A percentile compares a stretch with the other conserved stretches of the same genome.
Conservation (phyloP, 2,113 vertebrate genomes). For the Noturus placidus region DNA sequence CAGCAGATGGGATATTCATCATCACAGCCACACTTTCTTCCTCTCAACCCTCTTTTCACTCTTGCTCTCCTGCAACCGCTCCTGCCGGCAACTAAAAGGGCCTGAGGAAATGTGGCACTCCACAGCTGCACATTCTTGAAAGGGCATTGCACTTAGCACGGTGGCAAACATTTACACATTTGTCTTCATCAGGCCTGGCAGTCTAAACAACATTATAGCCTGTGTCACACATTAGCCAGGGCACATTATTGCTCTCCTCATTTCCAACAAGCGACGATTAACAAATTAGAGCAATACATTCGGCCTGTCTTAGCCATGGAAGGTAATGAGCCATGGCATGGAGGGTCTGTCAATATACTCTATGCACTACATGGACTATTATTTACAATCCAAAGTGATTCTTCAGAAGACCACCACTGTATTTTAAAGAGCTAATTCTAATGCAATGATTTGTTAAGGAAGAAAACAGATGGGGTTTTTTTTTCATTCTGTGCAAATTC, state of each 20-base stretch:
- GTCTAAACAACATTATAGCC: conserved; percentile 54
- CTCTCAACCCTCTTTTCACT: conserved; percentile 44
- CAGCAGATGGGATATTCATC: conserved; percentile 70
- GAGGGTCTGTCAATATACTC: conserved; percentile 6
- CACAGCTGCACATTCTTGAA: conserved; percentile 69
- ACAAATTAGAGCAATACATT: conserved; percentile 14
- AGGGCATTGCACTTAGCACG: conserved; percentile 51
- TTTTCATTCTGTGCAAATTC: not conserved
- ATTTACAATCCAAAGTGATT: conserved; percentile 15
- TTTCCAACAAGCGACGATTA: conserved; percentile 16
- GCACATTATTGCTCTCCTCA: conserved; percentile 21
- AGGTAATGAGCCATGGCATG: conserved; percentile 30
- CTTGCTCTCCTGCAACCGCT: conserved; percentile 36
- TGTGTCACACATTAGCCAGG: conserved; percentile 29
- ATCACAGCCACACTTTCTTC: conserved; percentile 56
- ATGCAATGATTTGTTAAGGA: not conserved
- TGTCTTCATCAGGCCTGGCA: conserved; percentile 57
- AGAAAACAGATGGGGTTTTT: not conserved
- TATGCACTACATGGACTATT: not conserved
- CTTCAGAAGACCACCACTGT: conserved; percentile 22
- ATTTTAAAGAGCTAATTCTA: conserved; percentile 14
- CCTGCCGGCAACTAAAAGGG: conserved; percentile 59
- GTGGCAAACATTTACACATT: conserved; percentile 56
- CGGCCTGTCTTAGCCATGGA: conserved; percentile 8
- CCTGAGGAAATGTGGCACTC: conserved; percentile 62